Conservation (phyloP, 2,888 invertebrate genomes). For the Lampropteryx suffumata region DNA sequence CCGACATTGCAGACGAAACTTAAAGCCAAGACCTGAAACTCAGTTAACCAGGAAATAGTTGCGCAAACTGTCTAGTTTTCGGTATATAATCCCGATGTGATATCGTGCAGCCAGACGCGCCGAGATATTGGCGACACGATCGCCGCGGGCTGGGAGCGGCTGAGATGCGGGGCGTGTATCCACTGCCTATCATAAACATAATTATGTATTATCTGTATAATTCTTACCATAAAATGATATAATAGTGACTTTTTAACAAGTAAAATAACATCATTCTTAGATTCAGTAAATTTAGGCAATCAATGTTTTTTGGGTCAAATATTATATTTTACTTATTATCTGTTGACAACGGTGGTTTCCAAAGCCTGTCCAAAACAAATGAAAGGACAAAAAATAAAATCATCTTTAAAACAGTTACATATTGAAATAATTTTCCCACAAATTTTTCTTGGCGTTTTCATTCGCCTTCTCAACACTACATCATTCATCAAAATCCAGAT, state of each 20-base stretch:
- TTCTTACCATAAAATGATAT: no score
- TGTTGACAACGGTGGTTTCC: no score
- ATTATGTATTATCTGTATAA: no score
- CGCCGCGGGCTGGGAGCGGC: constrained; percentile 46
- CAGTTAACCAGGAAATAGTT: constrained; percentile 35
- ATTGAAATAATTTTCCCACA: neutral
- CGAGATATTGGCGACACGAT: constrained; percentile 60
- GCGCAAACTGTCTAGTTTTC: constrained; percentile 52
- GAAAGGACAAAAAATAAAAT: no score
- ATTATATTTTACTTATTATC: no score
- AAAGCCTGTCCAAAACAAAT: no score
- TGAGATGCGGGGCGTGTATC: constrained; percentile 36
- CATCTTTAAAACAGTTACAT: no score
- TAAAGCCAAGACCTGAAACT: constrained; percentile 3
- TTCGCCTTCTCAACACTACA: constrained; percentile 9
- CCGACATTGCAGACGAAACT: neutral
- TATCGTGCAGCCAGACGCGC: constrained; percentile 52
- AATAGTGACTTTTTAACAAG: no score
- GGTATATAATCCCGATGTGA: constrained; percentile 47
- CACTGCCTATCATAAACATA: constrained; percentile 27
- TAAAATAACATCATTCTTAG: no score
- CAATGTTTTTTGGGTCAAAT: no score
- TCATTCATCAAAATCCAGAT: constrained; percentile 29
- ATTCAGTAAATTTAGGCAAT: no score
- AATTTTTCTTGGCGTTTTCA: no score